phyloP scores from a whole-genome alignment of 2,797 vertebrate species.

The Coranthus polyacanthus region DNA sequence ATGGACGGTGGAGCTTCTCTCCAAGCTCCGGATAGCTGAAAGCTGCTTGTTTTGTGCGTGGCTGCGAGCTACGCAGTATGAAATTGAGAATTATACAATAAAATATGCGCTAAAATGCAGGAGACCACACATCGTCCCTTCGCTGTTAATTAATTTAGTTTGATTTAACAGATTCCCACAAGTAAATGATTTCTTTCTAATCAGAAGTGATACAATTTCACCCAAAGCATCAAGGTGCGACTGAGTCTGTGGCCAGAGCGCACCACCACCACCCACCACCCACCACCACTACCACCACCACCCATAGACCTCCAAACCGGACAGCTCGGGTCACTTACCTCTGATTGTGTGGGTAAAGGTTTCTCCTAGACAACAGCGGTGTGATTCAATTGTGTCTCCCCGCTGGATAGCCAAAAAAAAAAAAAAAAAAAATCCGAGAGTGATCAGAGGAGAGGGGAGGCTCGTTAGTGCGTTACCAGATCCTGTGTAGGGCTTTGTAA shows the following conservation, averaged over 20 bases:
- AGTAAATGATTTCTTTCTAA: conserved; percentile 7
- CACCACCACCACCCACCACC: conserved; percentile 44
- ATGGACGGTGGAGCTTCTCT: conserved; percentile 31
- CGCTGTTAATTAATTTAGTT: background rate
- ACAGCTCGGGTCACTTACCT: conserved; percentile 80
- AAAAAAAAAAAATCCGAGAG: conserved; percentile 74
- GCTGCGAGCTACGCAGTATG: conserved; percentile 80
- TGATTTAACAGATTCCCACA: background rate
- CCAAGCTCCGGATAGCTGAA: conserved; percentile 48
- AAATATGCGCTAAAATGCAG: conserved; percentile 21
- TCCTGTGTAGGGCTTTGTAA: conserved; percentile 70
- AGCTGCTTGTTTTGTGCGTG: conserved; percentile 55
- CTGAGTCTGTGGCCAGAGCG: conserved; percentile 45
- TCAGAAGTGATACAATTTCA: conserved; percentile 9
- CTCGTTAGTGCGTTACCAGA: conserved; percentile 63
- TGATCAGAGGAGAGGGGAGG: conserved; percentile 52
- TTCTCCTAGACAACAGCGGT: conserved; percentile 42
- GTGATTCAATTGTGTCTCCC: conserved; percentile 52
- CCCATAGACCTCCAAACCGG: conserved; percentile 45
- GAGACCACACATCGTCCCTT: background rate
- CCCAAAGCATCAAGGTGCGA: conserved; percentile 56
- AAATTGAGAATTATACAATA: conserved; percentile 65
- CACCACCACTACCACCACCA: conserved; percentile 40
- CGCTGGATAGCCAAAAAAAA: conserved; percentile 44
- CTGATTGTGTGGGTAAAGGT: conserved; percentile 52